These are phyloP conservation scores for Pheosia tremula DNA, from an alignment of 2,888 invertebrate species.

Conservation along the genomic window DNA sequence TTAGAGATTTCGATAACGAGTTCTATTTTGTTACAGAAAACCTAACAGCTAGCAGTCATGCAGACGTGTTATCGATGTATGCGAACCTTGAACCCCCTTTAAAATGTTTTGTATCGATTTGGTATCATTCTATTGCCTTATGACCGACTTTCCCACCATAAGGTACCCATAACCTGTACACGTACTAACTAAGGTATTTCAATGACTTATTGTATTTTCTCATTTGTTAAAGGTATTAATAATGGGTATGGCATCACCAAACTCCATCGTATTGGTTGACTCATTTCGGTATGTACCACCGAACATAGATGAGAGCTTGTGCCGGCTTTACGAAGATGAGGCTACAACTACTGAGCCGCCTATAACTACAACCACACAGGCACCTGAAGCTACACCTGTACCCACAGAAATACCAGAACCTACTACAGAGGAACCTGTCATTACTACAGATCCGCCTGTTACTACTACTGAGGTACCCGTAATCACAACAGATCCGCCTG, in stretches of 20 bases:
- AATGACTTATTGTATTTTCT: conserved; percentile 6
- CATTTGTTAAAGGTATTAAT: conserved; percentile 55
- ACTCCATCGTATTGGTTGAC: conserved; percentile 51
- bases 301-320: conserved; percentile 37
- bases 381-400: conserved; percentile 6
- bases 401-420: conserved; percentile 8
- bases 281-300: conserved; percentile 60
- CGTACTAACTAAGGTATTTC: neutral
- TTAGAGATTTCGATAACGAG: too few species aligned
- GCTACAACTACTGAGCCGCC: conserved; percentile 8
- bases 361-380: conserved; percentile 8
- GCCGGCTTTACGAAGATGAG: conserved; percentile 46
- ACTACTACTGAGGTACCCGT: conserved; percentile 11
- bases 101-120: too few species aligned
- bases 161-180: too few species aligned
- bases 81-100: too few species aligned
- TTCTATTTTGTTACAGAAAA: too few species aligned
- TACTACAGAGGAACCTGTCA: conserved; percentile 8
- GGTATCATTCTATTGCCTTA: too few species aligned
- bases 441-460: conserved; percentile 9
- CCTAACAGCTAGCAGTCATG: too few species aligned
- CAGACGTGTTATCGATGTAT: too few species aligned
- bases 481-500: conserved; percentile 9
- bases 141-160: too few species aligned
- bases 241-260: conserved; percentile 41